Evolutionary conservation across 2,113 vertebrate species (phyloP), one percentile per base, ranked within the genome.

Genomic region (Lepidothrix coronata): DNA sequence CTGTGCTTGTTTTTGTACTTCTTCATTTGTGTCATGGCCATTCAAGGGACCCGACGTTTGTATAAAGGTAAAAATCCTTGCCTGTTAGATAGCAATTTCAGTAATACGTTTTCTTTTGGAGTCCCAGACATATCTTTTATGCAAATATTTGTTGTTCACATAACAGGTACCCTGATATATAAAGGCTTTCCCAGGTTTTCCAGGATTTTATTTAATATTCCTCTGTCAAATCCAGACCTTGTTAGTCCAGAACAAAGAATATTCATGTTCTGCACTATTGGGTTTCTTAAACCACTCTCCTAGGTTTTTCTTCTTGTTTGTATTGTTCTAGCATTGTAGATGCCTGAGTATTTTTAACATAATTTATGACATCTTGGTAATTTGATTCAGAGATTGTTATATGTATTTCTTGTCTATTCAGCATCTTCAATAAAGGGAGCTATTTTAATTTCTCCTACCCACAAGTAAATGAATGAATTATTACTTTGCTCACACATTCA

Each of bases 391-490:
- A 61, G 18, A 76, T 39, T n/a, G 25, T 46, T 75, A 3, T 33
- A 85, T 88, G 62, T 93, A 93, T 95, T 96, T 97, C 73, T 84
- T 87, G 84, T 91, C 95, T 98, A 94, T 94, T 95, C 92, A 97
- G 83, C 80, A 94, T 86, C 81, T 96, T 97, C 92, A 95, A 54
- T 97, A 88, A 97, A 96, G 70, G 84, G 55, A 96, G 49, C 94
- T 94, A 55, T 92, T 98, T 96, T 95, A 76, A 95, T 96, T 92
- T 91, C 49, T 90, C 28, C 87, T 91, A 57, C 86, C 74, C 87
- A 73, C 78, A 74, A 92, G 74, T 92, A 97, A 96, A 92, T 96
- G 92, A 98, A 97, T 97, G 83, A 96, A 98, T 97, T 89, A 97
- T 95, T 95, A 94, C 94, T 95, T 97, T 91, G 79, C 84, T 76